Percentiles rank a stretch among this genome's conserved stretches.
phyloP scores from a whole-genome alignment of 2,888 invertebrate genomes.

The Exocentrus adspersus region DNA sequence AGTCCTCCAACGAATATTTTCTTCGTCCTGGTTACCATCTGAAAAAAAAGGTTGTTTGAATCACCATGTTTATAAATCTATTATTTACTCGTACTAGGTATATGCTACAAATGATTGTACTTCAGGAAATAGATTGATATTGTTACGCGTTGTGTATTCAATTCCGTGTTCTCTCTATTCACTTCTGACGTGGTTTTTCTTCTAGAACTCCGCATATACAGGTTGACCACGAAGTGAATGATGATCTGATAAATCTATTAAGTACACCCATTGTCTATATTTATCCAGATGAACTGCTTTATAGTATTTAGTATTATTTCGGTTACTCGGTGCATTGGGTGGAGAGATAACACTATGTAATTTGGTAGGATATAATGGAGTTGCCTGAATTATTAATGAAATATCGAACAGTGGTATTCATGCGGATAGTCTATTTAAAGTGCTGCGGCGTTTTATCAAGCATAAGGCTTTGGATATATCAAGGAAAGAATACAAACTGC shows the following conservation, averaged over 20 bases:
- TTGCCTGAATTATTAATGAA: constrained; percentile 1
- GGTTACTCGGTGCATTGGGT: constrained; percentile 11
- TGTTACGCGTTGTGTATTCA: background rate
- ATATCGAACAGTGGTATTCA: background rate
- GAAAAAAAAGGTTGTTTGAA: constrained; percentile 56
- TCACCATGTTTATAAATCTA: background rate
- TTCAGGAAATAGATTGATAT: background rate
- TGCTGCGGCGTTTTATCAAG: too few relatives aligned
- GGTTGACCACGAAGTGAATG: background rate
- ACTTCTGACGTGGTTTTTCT: too few relatives aligned
- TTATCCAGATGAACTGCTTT: background rate
- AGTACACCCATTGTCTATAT: background rate
- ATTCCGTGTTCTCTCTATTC: background rate
- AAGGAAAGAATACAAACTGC: too few relatives aligned
- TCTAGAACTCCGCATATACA: background rate
- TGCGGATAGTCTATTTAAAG: background rate
- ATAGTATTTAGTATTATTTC: background rate
- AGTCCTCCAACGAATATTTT: constrained; percentile 99
- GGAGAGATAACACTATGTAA: constrained; percentile 16
- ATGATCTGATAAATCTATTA: background rate
- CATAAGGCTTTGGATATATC: too few relatives aligned
- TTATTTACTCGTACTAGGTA: too few relatives aligned
- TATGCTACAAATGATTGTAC: background rate
- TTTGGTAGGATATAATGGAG: constrained; percentile 14
- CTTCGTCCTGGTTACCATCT: constrained; percentile 99